Evolutionary conservation across 2,888 invertebrate species (phyloP), one percentile per base, ranked within the genome.

Genomic region (Habrosyne pyritoides): DNA sequence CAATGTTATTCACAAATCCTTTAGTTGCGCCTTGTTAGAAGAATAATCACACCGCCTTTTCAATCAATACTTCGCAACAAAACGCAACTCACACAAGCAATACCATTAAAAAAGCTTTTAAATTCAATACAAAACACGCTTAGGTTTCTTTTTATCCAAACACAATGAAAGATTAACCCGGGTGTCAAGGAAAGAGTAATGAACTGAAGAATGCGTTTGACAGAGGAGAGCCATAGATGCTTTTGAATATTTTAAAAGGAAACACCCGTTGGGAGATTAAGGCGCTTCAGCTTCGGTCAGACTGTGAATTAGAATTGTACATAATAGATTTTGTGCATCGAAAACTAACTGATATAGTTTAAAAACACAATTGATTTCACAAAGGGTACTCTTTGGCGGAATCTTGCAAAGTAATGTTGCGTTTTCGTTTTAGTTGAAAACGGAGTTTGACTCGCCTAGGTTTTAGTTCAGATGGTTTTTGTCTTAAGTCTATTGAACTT

Each of bases 161-260:
- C 76, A 85, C 87, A 86, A 85, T 86, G 82, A 86, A 86, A 85
- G 87, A 87, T 87, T 85, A 87, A 86, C 85, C 79, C 73, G 72
- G 73, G 72, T 79, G 81, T 81, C 81, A 78, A 74, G 76, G 72
- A 67, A 77, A 87, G 87, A 89, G 85, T 86, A 85, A 89, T 88
- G 86, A 87, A 83, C 78, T 74, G 74, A 80, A 80, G 81, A 86
- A 85, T 84, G 86, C 81, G 77, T 86, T 85, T 87, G 88, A 88
- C 88, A 86, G 83, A 71, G 68, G 75, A 77, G 75, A 71, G 60
- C 71, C 59, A 64, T 66, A 75, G 69, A 71, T 71, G 70, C 75
- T 69, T 79, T 84, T 88, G 86, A 88, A 88, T 88, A 85, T 84
- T 87, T 87, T 78, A 88, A 80, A 83, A 74, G 81, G 69, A 66